Percentiles rank a stretch among this genome's conserved stretches.
Conservation (phyloP, 2,797 vertebrate species). For the Lophura swinhoii region DNA sequence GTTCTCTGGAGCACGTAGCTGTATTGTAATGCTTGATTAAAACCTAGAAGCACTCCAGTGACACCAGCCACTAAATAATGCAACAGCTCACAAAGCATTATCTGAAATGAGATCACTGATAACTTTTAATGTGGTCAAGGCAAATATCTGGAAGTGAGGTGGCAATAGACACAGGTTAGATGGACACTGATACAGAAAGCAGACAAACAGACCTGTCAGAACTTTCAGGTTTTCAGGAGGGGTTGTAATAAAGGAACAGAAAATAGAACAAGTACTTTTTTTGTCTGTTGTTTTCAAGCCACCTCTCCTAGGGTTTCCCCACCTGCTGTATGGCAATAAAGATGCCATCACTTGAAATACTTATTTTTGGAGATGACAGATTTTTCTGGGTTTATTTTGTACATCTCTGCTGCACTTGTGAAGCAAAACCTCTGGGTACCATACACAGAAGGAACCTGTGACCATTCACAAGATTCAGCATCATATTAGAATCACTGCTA, state of each 20-base stretch:
- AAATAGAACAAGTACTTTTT: background rate
- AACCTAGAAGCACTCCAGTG: background rate
- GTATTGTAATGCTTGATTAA: background rate
- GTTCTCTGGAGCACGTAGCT: background rate
- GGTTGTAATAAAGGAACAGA: background rate
- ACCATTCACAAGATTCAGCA: background rate
- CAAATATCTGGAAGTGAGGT: background rate
- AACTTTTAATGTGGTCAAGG: background rate
- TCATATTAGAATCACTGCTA: accelerated
- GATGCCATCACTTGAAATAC: background rate
- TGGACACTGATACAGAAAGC: background rate
- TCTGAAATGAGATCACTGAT: background rate
- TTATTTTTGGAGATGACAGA: background rate
- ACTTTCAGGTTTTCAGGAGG: background rate
- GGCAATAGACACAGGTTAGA: background rate
- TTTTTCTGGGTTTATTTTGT: background rate
- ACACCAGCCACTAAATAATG: constrained; percentile 5
- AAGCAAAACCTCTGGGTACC: background rate
- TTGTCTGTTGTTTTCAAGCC: background rate
- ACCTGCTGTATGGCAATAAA: background rate
- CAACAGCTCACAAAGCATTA: background rate
- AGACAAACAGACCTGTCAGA: background rate
- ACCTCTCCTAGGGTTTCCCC: background rate
- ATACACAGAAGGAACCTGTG: background rate
- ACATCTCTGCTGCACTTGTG: background rate